Conservation (phyloP, 2,113 vertebrate genomes). For the Anseranas semipalmata region DNA sequence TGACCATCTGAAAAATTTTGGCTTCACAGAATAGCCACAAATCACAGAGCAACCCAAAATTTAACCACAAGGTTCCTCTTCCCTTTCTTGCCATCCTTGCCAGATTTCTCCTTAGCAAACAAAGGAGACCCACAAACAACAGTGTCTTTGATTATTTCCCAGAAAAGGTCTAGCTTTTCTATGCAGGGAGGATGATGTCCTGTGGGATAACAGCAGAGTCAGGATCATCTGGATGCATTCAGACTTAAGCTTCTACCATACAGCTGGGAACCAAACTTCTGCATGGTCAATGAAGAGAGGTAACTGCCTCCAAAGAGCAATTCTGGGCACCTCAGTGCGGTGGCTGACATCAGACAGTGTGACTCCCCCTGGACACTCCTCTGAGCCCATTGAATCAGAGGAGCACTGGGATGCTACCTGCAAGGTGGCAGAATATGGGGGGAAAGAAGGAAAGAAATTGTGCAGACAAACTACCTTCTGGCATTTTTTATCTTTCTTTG, state of each 20-base stretch:
- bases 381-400: accelerated
- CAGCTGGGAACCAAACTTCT: not conserved
- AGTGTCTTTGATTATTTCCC: not conserved
- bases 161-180: not conserved
- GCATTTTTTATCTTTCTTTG: not conserved
- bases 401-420: not conserved
- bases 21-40: not conserved
- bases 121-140: not conserved
- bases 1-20: not conserved
- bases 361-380: not conserved
- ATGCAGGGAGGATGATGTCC: not conserved
- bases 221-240: not conserved
- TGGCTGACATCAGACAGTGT: not conserved
- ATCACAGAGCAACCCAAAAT: not conserved
- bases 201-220: not conserved
- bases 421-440: not conserved
- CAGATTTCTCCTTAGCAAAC: not conserved
- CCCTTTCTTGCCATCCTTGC: not conserved
- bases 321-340: not conserved
- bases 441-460: not conserved
- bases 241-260: not conserved
- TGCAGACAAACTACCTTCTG: not conserved
- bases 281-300: not conserved
- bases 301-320: not conserved
- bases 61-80: not conserved